Evolutionary conservation across 1,140 invertebrate genomes (phyloP), one percentile per base, ranked within the genome.

Genomic region (Orius laevigatus): DNA sequence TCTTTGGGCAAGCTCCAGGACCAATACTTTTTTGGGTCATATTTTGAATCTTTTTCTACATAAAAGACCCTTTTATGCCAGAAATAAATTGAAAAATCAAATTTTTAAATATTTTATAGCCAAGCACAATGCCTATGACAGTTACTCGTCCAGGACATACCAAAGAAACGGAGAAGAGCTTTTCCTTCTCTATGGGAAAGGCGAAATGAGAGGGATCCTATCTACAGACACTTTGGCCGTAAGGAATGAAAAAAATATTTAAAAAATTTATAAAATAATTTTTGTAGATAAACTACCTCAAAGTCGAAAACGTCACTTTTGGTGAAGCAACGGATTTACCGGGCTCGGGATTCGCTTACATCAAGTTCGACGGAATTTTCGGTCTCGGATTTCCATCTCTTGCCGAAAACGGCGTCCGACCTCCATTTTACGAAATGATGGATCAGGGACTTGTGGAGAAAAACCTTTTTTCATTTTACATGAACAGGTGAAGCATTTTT

Each of bases 391-490:
- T 72, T 54, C 60, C 66, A 15, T 63, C 63, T 5, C 80, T 81
- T 53, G 66, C 73, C 59, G 76, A 63, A 59, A 67, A 75, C 57
- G 57, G 60, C 14, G 72, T 77, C 11, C 54, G 59, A 8, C 73
- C 76, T n/a, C 69, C 75, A 2, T 79, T 81, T 60, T 62, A 78
- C 55, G 73, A 70, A 50, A 75, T 80, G 71, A 59, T 78, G 3
- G 54, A 61, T 2, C 73, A 81, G 57, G 62, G 65, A 18, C 51
- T 70, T 3, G 66, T 81, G 3, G 49, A 56, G 3, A 52, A 62
- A 11, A 65, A 74, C 8, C 59, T 78, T 10, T 80, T 80, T 59
- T 73, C 76, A 6, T 80, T 80, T 61, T 79, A 74, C 62, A 64
- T 79, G 4, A 71, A 62, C 52, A 61, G 66, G 66, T 67, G 53